phyloP scores from a whole-genome alignment of 2,113 vertebrate species.

The Callithrix jacchus region DNA sequence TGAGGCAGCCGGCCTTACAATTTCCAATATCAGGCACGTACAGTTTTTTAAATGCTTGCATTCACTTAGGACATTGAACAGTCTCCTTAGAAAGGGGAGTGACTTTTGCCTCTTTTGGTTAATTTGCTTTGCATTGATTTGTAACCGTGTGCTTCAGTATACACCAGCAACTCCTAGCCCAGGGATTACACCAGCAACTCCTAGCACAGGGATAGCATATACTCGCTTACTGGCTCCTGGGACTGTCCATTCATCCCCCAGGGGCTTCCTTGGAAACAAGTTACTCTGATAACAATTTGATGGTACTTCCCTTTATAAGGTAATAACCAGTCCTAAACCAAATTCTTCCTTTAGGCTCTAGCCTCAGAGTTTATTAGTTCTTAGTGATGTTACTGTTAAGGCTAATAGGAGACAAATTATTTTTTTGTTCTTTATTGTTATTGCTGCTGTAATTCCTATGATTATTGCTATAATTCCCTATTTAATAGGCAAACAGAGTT shows the following conservation, averaged over 20 bases:
- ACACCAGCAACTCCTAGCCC: background rate
- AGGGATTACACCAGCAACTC: background rate
- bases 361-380: background rate
- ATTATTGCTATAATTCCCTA: background rate
- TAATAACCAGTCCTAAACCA: background rate
- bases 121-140: background rate
- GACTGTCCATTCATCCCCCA: background rate
- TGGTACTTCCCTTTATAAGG: background rate
- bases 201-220: background rate
- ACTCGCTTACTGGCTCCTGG: background rate
- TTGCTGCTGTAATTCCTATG: background rate
- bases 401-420: background rate
- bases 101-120: background rate
- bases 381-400: background rate
- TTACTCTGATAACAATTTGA: background rate
- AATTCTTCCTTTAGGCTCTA: background rate
- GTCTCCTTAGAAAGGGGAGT: background rate
- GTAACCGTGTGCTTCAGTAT: background rate
- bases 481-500: background rate
- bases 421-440: background rate
- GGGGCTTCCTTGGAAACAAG: background rate
- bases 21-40: background rate
- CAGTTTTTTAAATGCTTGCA: background rate
- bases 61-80: background rate
- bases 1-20: no score